Evolutionary conservation across 2,888 invertebrate genomes (phyloP), one percentile per base, ranked within the genome.

Genomic region (Eudemis profundana): DNA sequence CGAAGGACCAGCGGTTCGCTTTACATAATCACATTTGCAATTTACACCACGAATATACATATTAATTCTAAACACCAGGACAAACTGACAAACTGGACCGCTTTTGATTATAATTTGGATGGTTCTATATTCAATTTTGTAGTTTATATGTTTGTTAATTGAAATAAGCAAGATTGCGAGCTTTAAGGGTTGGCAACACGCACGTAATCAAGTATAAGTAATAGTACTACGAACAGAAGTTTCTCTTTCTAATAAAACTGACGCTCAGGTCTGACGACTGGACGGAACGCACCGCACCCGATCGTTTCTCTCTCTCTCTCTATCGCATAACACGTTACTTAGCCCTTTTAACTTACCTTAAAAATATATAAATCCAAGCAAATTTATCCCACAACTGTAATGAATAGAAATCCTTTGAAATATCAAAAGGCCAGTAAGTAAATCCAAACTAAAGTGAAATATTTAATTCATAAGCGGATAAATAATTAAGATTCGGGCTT

Each of bases 401-500:
- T n/a, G 5, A 17, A 56, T 17, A 23, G 27, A 15, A 33, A 33
- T 8, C 40, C 27, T 27, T 42, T 40, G 42, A 42, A 51, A 53
- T 53, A 56, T 54, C 40, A 40, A 40, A 27, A 12, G 40, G 1
- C 15, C 12, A 42, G 42, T 56, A 42, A 44, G 14, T 12, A 47
- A 46, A 47, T 36, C 47, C 46, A 15, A 36, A 23, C 33, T 33
- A 44, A 57, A 66, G 40, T 61, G 33, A 33, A 46, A 59, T 64
- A 59, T 59, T 64, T 53, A 73, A 78, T 78, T 76, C 73, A 76
- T 82, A 64, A 64, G 57, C 38, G 27, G 42, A 79, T 80, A 78
- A 78, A 82, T 77, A 77, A 80, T 82, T 77, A 73, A 73, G 73
- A 78, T 76, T 73, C 71, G 69, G 68, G 71, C 81, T 82, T 83